Evolutionary conservation across 2,888 invertebrate genomes (phyloP).

Genomic region (Apoderus coryli): DNA sequence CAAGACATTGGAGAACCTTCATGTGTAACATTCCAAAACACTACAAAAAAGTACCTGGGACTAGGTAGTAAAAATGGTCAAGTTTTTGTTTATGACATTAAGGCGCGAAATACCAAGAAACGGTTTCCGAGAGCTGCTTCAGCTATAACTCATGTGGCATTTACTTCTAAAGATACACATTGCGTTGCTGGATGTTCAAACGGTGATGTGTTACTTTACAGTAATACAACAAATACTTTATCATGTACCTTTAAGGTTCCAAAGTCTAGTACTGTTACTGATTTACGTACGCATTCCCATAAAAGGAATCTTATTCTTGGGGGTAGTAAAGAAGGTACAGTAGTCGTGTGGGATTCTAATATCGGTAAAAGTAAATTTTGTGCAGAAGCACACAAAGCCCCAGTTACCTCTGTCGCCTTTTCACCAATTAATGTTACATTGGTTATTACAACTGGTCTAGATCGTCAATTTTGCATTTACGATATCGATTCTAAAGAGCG

Average conservation of each 20-base stretch:
- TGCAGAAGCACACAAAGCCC: slow-evolving; percentile 36
- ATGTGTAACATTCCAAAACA: slow-evolving; percentile 28
- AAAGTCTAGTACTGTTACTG: slow-evolving; percentile 25
- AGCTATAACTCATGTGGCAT: slow-evolving; percentile 24
- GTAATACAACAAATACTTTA: slow-evolving; percentile 23
- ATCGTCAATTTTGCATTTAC: slow-evolving; percentile 41
- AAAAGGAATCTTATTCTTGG: slow-evolving; percentile 26
- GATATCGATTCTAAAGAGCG: slow-evolving; percentile 35
- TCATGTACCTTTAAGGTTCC: slow-evolving; percentile 26
- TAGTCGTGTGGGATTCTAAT: slow-evolving; percentile 30
- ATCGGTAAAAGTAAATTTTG: slow-evolving; percentile 23
- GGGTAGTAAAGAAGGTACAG: slow-evolving; percentile 29
- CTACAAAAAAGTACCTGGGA: slow-evolving; percentile 26
- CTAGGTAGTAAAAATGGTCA: slow-evolving; percentile 27
- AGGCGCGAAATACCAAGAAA: slow-evolving; percentile 24
- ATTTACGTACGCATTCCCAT: slow-evolving; percentile 25
- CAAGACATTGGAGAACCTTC: slow-evolving; percentile 27
- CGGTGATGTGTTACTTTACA: slow-evolving; percentile 28
- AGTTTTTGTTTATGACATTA: slow-evolving; percentile 29
- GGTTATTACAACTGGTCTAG: slow-evolving; percentile 40
- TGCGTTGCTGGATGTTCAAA: slow-evolving; percentile 26
- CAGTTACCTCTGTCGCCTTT: slow-evolving; percentile 41
- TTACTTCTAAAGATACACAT: slow-evolving; percentile 28
- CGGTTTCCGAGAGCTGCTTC: slow-evolving; percentile 23
- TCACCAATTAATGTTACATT: slow-evolving; percentile 41